These are phyloP conservation scores for Zapus hudsonius DNA, from an alignment of 2,113 vertebrate genomes.

Conservation along the genomic window DNA sequence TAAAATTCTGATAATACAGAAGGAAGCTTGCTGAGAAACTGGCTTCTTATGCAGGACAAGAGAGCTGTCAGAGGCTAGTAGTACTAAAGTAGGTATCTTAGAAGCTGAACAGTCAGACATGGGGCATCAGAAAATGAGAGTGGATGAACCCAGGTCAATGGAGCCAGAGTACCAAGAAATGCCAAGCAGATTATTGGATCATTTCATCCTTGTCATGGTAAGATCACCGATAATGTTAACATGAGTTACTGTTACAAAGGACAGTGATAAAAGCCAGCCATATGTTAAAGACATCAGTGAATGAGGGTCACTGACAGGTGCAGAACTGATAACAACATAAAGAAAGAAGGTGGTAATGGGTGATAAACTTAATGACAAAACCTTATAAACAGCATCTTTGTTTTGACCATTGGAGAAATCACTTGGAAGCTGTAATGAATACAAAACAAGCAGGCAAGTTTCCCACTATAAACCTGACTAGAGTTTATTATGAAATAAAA, in stretches of 20 bases:
- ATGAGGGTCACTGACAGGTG: background rate
- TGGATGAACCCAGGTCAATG: fast-evolving
- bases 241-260: background rate
- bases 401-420: background rate
- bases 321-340: background rate
- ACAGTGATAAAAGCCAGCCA: background rate
- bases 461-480: background rate
- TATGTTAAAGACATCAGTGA: background rate
- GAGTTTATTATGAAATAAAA: background rate
- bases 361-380: conserved; percentile 12
- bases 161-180: background rate
- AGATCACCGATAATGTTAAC: background rate
- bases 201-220: background rate
- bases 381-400: background rate
- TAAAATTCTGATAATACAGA: background rate
- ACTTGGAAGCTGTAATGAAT: background rate
- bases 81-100: background rate
- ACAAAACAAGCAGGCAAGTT: background rate
- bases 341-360: background rate
- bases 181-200: background rate
- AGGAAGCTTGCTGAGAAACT: background rate
- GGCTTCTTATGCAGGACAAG: background rate
- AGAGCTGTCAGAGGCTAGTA: background rate
- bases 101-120: background rate
- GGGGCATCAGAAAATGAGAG: background rate